Base-by-base conservation (phyloP, 2,797 vertebrate species). In the Rhinella marina region DNA sequence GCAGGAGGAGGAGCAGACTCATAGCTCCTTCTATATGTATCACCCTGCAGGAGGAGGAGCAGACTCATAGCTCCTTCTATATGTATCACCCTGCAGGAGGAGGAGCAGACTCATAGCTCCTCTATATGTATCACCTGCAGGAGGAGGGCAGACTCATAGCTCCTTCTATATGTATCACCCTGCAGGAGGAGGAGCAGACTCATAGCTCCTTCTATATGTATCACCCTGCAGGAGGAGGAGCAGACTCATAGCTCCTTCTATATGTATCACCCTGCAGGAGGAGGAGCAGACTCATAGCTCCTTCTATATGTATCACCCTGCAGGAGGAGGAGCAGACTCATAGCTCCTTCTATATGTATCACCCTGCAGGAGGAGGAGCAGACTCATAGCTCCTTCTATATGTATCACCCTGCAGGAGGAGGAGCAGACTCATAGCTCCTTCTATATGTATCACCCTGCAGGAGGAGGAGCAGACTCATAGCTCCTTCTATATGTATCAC, bases 281-380 rank as follows among this genome's bases (percentile, higher is more conserved):
- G 16, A 6, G 3, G 57, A 1, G 41, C 41, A 41, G 41, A 41
- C 41, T 41, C 41, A 41, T 41, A 41, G 41, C 41, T 41, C 41
- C 41, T 41, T 41, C 41, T 41, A 41, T 41, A 41, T 41, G 41
- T 41, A 41, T 41, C 41, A 41, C 41, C 41, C 41, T 41, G 41
- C 41, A 57, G 61, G 50, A 23, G 62, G 62, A 80, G 85, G 77
- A 29, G 6, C 76, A 86, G 61, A 80, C 21, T 27, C 19, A 75
- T 32, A 54, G 48, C 41, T 41, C 10, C 56, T 79, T 23, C 61
- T 19, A 19, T 77, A 8, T 13, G 57, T n/a, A 27, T 54, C 72
- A 66, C 64, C 17, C 32, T n/a, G 54, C 21, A 23, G 61, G 7
- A 16, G 54, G 16, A 6, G 3, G 57, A 1, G 41, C 41, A 41